Evolutionary conservation across 1,140 invertebrate species (phyloP).

Genomic region (Mactra quadrangularis): DNA sequence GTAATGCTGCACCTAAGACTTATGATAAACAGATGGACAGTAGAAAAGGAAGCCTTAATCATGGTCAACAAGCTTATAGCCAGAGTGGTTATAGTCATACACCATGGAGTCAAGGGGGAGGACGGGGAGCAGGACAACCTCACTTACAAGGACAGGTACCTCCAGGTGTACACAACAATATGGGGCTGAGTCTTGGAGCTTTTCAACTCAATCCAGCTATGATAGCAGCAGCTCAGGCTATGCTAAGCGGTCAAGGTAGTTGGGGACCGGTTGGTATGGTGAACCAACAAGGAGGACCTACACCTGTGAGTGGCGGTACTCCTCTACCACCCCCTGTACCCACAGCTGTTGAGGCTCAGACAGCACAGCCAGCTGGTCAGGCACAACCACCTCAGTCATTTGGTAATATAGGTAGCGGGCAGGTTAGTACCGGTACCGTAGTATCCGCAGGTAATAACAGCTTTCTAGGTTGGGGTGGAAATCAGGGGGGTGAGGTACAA

Average conservation of each 20-base stretch:
- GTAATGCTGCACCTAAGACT: constrained; percentile 95
- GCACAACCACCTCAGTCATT: constrained; percentile 66
- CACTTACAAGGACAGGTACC: constrained; percentile 67
- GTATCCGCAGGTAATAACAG: constrained; percentile 68
- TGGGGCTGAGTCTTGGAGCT: constrained; percentile 74
- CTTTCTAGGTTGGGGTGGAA: constrained; percentile 71
- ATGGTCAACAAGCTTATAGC: constrained; percentile 60
- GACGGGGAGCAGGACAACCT: constrained; percentile 67
- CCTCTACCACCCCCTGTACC: constrained; percentile 59
- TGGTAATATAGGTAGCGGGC: constrained; percentile 70
- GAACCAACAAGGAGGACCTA: constrained; percentile 65
- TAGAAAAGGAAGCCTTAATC: constrained; percentile 60
- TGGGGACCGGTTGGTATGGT: constrained; percentile 75
- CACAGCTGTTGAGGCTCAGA: constrained; percentile 58
- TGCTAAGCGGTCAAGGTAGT: constrained; percentile 77
- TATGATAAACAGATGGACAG: constrained; percentile 75
- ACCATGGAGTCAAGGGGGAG: constrained; percentile 70
- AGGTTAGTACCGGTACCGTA: constrained; percentile 57
- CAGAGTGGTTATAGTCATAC: constrained; percentile 63
- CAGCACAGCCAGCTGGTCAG: constrained; percentile 53
- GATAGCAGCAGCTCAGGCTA: constrained; percentile 80
- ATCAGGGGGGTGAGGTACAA: constrained; percentile 64
- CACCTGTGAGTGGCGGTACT: constrained; percentile 67
- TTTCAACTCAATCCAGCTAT: constrained; percentile 79
- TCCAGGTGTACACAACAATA: constrained; percentile 69